A percentile compares a stretch with the other conserved stretches of the same genome.
These are phyloP conservation scores for Eumerus sabulonum DNA, from an alignment of 2,888 invertebrate species.

Conservation along the genomic window DNA sequence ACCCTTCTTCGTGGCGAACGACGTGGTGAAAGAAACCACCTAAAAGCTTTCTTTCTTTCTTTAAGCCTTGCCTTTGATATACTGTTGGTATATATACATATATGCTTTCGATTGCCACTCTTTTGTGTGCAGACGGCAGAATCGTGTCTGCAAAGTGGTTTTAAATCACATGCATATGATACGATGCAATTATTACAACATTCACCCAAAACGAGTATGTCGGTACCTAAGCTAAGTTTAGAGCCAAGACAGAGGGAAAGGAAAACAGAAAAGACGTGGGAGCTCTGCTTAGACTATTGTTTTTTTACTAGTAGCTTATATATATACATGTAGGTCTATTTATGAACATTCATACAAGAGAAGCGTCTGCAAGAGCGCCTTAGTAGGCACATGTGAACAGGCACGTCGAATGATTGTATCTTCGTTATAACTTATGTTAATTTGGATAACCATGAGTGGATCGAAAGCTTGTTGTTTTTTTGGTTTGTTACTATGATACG, in stretches of 20 bases:
- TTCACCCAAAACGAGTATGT: too few relatives aligned
- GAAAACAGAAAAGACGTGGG: too few relatives aligned
- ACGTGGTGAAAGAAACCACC: slow-evolving; percentile 4
- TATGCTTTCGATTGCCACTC: slow-evolving; percentile 23
- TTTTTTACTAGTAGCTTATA: too few relatives aligned
- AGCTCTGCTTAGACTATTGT: too few relatives aligned
- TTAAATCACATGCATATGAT: not conserved
- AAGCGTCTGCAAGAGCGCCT: slow-evolving; percentile 14
- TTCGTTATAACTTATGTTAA: slow-evolving; percentile 36
- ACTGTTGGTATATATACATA: slow-evolving; percentile 5
- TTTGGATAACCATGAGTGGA: slow-evolving; percentile 46
- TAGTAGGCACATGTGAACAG: slow-evolving; percentile 12
- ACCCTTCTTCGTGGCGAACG: slow-evolving; percentile 30
- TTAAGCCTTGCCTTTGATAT: slow-evolving; percentile 6
- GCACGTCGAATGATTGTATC: slow-evolving; percentile 17
- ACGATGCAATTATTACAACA: too few relatives aligned
- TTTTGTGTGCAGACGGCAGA: slow-evolving; percentile 43
- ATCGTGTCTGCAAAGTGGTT: slow-evolving; percentile 34
- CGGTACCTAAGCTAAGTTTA: too few relatives aligned
- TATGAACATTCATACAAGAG: too few relatives aligned
- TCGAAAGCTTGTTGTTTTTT: slow-evolving; percentile 6
- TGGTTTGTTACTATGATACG: slow-evolving; percentile 40
- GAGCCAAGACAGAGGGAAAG: too few relatives aligned
- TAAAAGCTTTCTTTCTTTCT: slow-evolving; percentile 52
- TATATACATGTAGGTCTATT: too few relatives aligned